Conservation (phyloP, 2,113 vertebrate species). For the Pterocles burchelli region DNA sequence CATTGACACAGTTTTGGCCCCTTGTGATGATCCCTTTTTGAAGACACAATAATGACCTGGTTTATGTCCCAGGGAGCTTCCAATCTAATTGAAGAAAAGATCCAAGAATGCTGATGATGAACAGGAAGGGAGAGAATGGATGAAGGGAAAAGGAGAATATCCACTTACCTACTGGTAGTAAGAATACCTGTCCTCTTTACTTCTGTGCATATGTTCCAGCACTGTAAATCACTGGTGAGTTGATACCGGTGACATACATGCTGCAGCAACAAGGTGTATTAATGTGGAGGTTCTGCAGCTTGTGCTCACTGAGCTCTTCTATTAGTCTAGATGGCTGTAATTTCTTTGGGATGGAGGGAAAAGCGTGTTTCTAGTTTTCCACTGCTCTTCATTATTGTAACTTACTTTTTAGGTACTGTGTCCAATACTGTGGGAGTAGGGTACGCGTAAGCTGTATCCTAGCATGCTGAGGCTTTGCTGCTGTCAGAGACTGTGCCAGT, state of each 20-base stretch:
- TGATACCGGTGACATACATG: fast-evolving
- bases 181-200: background rate
- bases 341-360: background rate
- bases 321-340: background rate
- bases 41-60: conserved; percentile 62
- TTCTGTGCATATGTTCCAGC: background rate
- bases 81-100: conserved; percentile 9
- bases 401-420: background rate
- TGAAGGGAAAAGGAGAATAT: background rate
- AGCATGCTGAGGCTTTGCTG: fast-evolving
- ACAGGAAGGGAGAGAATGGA: background rate
- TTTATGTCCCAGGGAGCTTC: conserved; percentile 39
- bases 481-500: background rate
- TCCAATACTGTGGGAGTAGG: background rate
- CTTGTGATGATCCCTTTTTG: conserved; percentile 29
- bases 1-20: conserved; percentile 39
- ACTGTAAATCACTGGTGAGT: background rate
- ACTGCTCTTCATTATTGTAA: background rate
- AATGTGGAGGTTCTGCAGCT: background rate
- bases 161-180: background rate
- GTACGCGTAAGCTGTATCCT: background rate
- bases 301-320: background rate
- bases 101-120: conserved; percentile 28
- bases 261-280: background rate
- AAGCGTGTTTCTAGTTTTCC: background rate